These are phyloP conservation scores for Semicossyphus pulcher DNA, from an alignment of 2,113 vertebrate species.

Conservation along the genomic window DNA sequence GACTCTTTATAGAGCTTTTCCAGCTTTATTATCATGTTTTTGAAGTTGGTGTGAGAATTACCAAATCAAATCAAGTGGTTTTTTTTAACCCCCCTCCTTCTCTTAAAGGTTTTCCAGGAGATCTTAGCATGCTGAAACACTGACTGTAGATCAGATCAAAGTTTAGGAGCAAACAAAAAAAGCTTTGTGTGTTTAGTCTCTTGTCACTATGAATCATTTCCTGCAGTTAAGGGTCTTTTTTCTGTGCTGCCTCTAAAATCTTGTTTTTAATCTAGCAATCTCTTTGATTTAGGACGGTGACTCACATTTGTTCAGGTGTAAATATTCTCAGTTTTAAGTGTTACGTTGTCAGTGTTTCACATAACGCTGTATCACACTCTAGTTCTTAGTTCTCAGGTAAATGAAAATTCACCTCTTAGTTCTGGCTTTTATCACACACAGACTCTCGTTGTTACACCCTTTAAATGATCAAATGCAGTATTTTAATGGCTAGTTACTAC, in stretches of 20 bases:
- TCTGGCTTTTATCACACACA: slow-evolving; percentile 24
- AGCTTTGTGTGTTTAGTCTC: neutral
- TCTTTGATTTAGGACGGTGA: slow-evolving; percentile 10
- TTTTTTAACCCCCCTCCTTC: neutral
- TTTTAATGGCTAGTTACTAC: slow-evolving; percentile 24
- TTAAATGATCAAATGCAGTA: slow-evolving; percentile 46
- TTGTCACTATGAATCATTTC: neutral
- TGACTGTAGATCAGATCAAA: slow-evolving; percentile 17
- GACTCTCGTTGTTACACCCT: slow-evolving; percentile 16
- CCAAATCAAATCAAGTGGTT: too few relatives aligned
- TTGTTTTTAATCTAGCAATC: neutral
- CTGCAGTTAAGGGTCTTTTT: neutral
- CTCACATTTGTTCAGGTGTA: neutral
- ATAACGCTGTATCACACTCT: slow-evolving; percentile 18
- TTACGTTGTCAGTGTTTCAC: neutral
- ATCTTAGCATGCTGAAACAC: slow-evolving; percentile 15
- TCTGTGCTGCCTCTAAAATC: neutral
- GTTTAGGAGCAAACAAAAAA: neutral
- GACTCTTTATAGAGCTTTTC: neutral
- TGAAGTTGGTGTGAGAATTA: slow-evolving; percentile 7
- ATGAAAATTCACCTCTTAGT: slow-evolving; percentile 16
- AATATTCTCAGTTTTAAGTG: neutral
- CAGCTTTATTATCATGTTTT: slow-evolving; percentile 30
- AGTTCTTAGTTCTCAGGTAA: slow-evolving; percentile 71
- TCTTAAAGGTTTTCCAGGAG: neutral